These are phyloP conservation scores for Germaria angustata DNA, from an alignment of 2,888 invertebrate species.

Conservation along the genomic window DNA sequence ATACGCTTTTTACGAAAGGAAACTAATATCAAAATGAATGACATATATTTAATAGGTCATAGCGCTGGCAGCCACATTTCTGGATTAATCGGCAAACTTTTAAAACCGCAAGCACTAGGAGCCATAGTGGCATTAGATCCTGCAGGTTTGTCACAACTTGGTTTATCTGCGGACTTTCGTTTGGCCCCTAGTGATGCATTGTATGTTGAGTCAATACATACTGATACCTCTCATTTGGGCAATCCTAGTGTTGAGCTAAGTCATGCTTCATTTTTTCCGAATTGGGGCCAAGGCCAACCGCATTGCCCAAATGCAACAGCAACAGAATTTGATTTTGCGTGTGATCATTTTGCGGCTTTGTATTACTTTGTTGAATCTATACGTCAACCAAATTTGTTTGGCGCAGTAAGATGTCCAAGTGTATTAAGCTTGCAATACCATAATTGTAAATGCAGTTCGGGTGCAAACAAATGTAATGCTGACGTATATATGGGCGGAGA, in stretches of 20 bases:
- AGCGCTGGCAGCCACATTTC: slow-evolving; percentile 79
- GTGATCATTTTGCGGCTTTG: slow-evolving; percentile 75
- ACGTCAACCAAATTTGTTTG: slow-evolving; percentile 71
- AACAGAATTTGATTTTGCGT: slow-evolving; percentile 74
- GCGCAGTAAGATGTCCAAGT: slow-evolving; percentile 70
- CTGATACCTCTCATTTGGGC: slow-evolving; percentile 75
- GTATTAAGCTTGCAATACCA: slow-evolving; percentile 30
- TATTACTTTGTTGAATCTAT: slow-evolving; percentile 77
- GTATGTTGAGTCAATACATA: slow-evolving; percentile 79
- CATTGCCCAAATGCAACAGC: slow-evolving; percentile 77
- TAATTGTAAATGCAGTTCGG: slow-evolving; percentile 48
- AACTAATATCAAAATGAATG: slow-evolving; percentile 70
- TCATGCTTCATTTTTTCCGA: slow-evolving; percentile 78
- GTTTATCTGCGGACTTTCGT: slow-evolving; percentile 70
- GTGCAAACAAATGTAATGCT: slow-evolving; percentile 67
- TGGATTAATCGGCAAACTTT: slow-evolving; percentile 75
- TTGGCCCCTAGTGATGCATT: slow-evolving; percentile 76
- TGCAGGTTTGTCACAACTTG: slow-evolving; percentile 75
- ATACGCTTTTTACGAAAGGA: slow-evolving; percentile 73
- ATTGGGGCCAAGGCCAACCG: slow-evolving; percentile 78
- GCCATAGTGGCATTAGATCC: slow-evolving; percentile 79
- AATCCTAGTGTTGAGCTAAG: slow-evolving; percentile 75
- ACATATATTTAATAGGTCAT: slow-evolving; percentile 78
- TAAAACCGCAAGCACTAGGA: slow-evolving; percentile 70
- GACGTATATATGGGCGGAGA: slow-evolving; percentile 77